These are phyloP conservation scores for Xiphias gladius DNA, from an alignment of 2,113 vertebrate genomes.

Conservation along the genomic window DNA sequence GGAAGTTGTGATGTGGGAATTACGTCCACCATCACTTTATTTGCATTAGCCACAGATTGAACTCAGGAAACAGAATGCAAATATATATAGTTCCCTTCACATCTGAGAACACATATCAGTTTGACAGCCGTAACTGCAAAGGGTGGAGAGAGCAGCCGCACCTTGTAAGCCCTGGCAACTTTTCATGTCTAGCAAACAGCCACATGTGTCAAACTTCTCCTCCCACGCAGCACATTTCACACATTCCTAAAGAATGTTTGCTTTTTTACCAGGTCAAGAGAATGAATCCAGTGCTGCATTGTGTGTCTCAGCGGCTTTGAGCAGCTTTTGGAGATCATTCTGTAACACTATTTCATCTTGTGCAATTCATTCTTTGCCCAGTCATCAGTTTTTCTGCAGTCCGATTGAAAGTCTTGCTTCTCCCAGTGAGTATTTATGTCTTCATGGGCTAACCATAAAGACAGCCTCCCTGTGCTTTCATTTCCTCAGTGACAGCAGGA, in stretches of 20 bases:
- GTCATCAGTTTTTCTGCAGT: constrained; percentile 75
- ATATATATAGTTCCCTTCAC: constrained; percentile 37
- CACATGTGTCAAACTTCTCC: constrained; percentile 76
- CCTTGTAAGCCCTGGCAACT: constrained; percentile 76
- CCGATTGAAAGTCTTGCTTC: constrained; percentile 66
- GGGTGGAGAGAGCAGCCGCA: constrained; percentile 69
- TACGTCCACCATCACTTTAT: neutral
- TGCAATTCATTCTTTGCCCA: constrained; percentile 65
- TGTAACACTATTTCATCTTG: constrained; percentile 46
- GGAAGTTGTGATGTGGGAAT: constrained; percentile 3
- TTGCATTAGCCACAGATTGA: constrained; percentile 33
- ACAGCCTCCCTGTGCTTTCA: constrained; percentile 75
- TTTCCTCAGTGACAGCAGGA: constrained; percentile 81
- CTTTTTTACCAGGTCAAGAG: constrained; percentile 68
- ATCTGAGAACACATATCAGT: constrained; percentile 55
- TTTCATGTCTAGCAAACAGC: constrained; percentile 72
- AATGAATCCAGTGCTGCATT: constrained; percentile 58
- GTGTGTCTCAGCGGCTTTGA: constrained; percentile 32
- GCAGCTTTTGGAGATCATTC: constrained; percentile 21
- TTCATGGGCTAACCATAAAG: constrained; percentile 72
- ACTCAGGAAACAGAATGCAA: constrained; percentile 45
- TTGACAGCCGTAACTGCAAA: constrained; percentile 59
- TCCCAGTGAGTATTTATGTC: constrained; percentile 74
- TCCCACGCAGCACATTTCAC: constrained; percentile 81
- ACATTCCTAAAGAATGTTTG: constrained; percentile 79